phyloP scores from a whole-genome alignment of 2,113 vertebrate genomes.

The Gasterosteus nipponicus region DNA sequence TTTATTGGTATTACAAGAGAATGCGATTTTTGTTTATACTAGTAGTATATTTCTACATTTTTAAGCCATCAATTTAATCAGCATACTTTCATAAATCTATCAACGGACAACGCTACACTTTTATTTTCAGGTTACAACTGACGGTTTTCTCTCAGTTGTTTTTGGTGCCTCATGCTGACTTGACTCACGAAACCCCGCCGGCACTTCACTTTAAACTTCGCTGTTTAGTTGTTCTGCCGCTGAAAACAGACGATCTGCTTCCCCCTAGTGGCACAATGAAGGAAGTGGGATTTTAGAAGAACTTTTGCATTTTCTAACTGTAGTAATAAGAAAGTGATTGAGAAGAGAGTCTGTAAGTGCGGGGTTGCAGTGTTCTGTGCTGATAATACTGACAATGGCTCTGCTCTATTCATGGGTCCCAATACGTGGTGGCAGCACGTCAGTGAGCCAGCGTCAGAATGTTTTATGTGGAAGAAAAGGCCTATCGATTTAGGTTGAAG shows the following conservation, averaged over 20 bases:
- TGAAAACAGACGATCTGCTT: constrained; percentile 15
- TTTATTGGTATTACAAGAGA: background rate
- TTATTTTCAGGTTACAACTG: constrained; percentile 18
- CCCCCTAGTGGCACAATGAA: constrained; percentile 34
- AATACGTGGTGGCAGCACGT: too few relatives aligned
- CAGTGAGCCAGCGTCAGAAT: background rate
- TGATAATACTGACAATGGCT: too few relatives aligned
- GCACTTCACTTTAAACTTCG: constrained; percentile 24
- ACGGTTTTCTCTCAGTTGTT: background rate
- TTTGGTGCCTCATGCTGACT: constrained; percentile 4
- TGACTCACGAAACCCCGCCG: background rate
- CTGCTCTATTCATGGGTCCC: too few relatives aligned
- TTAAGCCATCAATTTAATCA: background rate
- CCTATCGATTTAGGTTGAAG: background rate
- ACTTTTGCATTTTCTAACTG: too few relatives aligned
- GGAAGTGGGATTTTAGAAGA: background rate
- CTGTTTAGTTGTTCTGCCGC: background rate
- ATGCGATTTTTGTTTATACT: background rate
- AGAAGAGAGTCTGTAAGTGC: too few relatives aligned
- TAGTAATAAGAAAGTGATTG: background rate
- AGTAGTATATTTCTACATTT: background rate
- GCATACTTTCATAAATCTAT: background rate
- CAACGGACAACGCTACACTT: background rate
- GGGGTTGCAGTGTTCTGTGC: too few relatives aligned
- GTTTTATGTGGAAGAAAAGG: background rate